Base-by-base conservation (phyloP, 2,113 vertebrate species). In the Bubo blakistoni region DNA sequence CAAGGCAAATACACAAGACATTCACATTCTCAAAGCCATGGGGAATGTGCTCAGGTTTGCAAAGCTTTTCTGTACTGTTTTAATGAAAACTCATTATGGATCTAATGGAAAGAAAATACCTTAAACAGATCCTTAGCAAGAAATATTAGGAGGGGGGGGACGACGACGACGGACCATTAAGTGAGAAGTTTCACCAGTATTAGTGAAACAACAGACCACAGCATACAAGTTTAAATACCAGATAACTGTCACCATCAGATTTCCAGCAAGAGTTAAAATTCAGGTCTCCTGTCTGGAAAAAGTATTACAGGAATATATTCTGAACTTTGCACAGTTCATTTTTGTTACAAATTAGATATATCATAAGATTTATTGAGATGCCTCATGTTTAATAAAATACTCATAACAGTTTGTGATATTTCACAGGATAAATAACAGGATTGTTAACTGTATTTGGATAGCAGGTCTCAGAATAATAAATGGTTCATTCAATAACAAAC, bases 351-450 rank as follows among this genome's bases (percentile, higher is more conserved):
- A 94, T 96, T 82, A 70, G 51, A 84, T 70, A 71, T 65, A 90
- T 93, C 92, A 30, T 21, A 83, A 95, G 87, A 95, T 95, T 95
- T 94, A 94, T 82, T 65, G 89, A 90, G 92, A 85, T 88, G 84
- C 67, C 70, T 95, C 81, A 77, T 95, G 91, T 97, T 95, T 95
- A 94, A 95, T 95, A 93, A 96, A 96, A 96, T 81, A 25, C 67
- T 88, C 81, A 25, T 93, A 95, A 91, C 67, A n/a, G 78, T 73
- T 76, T 77, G 78, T 57, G 87, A 85, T 96, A 77, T 95, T 91
- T 96, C 94, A 88, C 57, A 54, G 78, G 86, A 92, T 85, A 96
- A 97, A 95, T 85, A 91, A 61, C 74, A 80, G 86, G 61, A 71
- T 67, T 92, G 74, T 81, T 95, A 92, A 77, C 62, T 21, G 44